phyloP scores from a whole-genome alignment of 2,888 invertebrate species.

The Pachydiplax longipennis region DNA sequence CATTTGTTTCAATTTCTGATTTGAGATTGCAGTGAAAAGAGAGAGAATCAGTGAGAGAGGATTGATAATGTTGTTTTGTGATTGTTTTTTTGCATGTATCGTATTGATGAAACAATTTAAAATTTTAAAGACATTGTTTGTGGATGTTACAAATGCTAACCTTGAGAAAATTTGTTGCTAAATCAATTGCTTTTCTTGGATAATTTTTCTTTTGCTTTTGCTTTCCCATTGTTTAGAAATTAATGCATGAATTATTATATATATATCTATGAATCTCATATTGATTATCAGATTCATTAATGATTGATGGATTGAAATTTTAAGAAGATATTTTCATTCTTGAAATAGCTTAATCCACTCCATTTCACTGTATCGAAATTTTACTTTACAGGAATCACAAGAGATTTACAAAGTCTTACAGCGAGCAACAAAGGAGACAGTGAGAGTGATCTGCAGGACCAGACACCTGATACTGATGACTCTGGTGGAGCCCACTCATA shows the following conservation, averaged over 20 bases:
- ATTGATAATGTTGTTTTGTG: slow-evolving; percentile 53
- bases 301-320: neutral
- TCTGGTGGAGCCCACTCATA: slow-evolving; percentile 65
- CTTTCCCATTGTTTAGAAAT: neutral
- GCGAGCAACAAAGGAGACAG: slow-evolving; percentile 67
- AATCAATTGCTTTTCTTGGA: neutral
- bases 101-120: neutral
- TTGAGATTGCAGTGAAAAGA: slow-evolving; percentile 48
- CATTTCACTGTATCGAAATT: neutral
- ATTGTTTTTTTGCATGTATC: slow-evolving; percentile 56
- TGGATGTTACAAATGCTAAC: neutral
- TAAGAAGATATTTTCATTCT: neutral
- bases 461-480: slow-evolving; percentile 78
- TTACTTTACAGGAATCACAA: slow-evolving; percentile 59
- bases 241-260: neutral
- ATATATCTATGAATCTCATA: neutral
- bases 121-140: neutral
- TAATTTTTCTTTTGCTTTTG: neutral
- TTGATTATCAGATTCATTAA: too few relatives aligned
- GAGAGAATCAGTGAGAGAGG: slow-evolving; percentile 48
- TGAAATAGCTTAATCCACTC: neutral
- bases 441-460: slow-evolving; percentile 75
- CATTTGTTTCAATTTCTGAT: slow-evolving; percentile 48
- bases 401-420: slow-evolving; percentile 61
- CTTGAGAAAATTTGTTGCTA: neutral